phyloP scores from a whole-genome alignment of 2,113 vertebrate species.

The Tylochromis polylepis region DNA sequence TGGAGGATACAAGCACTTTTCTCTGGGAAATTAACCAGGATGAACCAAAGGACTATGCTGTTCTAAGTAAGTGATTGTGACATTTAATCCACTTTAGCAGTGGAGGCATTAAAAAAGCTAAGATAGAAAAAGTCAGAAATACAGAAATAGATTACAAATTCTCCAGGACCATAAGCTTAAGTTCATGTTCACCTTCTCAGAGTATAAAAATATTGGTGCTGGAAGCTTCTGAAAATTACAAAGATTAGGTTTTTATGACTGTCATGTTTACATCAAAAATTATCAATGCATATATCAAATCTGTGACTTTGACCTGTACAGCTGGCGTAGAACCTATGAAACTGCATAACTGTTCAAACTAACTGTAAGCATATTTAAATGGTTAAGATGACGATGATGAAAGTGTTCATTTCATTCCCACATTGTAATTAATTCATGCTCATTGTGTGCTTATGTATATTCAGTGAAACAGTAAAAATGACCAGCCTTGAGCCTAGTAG shows the following conservation, averaged over 20 bases:
- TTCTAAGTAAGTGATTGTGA: constrained; percentile 76
- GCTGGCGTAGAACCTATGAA: not conserved
- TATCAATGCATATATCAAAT: not conserved
- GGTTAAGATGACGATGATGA: not conserved
- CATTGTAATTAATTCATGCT: not conserved
- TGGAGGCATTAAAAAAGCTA: not conserved
- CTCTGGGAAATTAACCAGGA: constrained; percentile 75
- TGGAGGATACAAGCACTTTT: constrained; percentile 70
- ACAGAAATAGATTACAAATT: not conserved
- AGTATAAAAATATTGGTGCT: not conserved
- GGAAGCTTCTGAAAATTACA: not conserved
- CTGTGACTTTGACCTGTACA: not conserved
- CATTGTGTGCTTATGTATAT: not conserved
- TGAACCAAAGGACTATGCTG: constrained; percentile 75
- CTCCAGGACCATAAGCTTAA: not conserved
- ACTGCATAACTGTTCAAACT: not conserved
- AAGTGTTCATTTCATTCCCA: not conserved
- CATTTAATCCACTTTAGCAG: not conserved
- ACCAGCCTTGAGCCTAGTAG: not conserved
- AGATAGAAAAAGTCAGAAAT: not conserved
- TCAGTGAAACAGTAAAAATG: not conserved
- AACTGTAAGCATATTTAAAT: not conserved
- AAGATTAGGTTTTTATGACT: not conserved
- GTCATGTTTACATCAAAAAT: not conserved
- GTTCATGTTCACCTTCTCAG: not conserved